Evolutionary conservation across 2,888 invertebrate species (phyloP).

Genomic region (Melitaea athalia): DNA sequence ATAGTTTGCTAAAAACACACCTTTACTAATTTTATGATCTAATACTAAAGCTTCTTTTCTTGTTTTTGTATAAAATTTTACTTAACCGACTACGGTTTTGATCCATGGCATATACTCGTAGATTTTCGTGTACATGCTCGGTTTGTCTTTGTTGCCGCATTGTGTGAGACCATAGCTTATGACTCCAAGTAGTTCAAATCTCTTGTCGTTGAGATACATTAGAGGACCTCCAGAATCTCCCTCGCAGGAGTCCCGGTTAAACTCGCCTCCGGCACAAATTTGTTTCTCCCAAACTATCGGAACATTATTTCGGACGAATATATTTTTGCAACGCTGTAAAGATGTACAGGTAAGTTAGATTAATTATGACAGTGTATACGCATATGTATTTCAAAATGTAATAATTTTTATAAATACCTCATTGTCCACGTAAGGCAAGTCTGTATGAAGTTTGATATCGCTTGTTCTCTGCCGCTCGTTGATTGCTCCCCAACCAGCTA

Average conservation of each 20-base stretch:
- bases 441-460: conserved; percentile 53
- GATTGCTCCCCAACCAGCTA: conserved; percentile 81
- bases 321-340: conserved; percentile 38
- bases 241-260: conserved; percentile 80
- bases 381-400: not conserved
- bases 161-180: conserved; percentile 83
- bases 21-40: too few species aligned
- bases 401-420: conserved; percentile 41
- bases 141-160: conserved; percentile 82
- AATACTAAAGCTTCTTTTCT: not conserved
- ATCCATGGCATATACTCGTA: conserved; percentile 83
- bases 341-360: not conserved
- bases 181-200: conserved; percentile 70
- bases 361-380: not conserved
- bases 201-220: conserved; percentile 60
- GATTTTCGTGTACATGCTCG: conserved; percentile 85
- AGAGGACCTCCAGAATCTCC: conserved; percentile 86
- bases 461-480: conserved; percentile 52
- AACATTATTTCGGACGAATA: conserved; percentile 11
- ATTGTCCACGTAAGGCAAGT: conserved; percentile 45
- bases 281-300: conserved; percentile 48
- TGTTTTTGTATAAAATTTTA: not conserved
- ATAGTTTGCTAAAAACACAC: too few species aligned
- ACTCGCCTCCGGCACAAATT: conserved; percentile 83
- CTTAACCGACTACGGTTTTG: conserved; percentile 51